phyloP scores from a whole-genome alignment of 1,140 invertebrate species.

The Schmidtea mediterranea region DNA sequence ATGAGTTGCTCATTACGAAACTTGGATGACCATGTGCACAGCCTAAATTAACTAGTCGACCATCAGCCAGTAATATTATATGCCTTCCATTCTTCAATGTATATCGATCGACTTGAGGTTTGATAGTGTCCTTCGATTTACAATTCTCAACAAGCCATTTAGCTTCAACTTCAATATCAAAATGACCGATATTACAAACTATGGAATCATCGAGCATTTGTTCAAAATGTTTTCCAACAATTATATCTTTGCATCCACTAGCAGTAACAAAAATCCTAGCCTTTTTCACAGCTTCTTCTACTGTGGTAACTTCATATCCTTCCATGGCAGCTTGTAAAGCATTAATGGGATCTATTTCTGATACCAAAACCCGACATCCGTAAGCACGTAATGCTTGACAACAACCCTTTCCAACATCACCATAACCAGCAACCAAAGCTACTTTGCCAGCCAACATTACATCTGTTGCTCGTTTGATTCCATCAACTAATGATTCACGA shows the following conservation, averaged over 20 bases:
- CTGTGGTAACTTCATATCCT: slow-evolving; percentile 64
- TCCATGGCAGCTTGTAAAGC: slow-evolving; percentile 95
- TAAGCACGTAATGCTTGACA: slow-evolving; percentile 76
- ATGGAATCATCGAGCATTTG: slow-evolving; percentile 85
- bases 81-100: slow-evolving; percentile 60
- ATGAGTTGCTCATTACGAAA: slow-evolving; percentile 94
- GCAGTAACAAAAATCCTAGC: slow-evolving; percentile 90
- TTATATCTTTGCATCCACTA: slow-evolving; percentile 83
- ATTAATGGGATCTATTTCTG: slow-evolving; percentile 96
- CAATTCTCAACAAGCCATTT: slow-evolving; percentile 80
- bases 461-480: slow-evolving; percentile 88
- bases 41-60: slow-evolving; percentile 83
- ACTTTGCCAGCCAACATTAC: slow-evolving; percentile 96
- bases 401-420: slow-evolving; percentile 95
- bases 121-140: slow-evolving; percentile 62
- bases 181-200: slow-evolving; percentile 96
- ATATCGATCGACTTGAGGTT: slow-evolving; percentile 93
- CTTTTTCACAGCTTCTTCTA: slow-evolving; percentile 66
- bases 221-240: slow-evolving; percentile 54
- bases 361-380: slow-evolving; percentile 75
- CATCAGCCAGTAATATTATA: slow-evolving; percentile 75
- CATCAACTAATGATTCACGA: slow-evolving; percentile 83
- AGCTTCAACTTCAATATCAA: slow-evolving; percentile 90
- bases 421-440: slow-evolving; percentile 84
- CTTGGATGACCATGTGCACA: slow-evolving; percentile 95